A percentile compares a stretch with the other conserved stretches of the same genome.
phyloP scores from a whole-genome alignment of 2,797 vertebrate genomes.

The Gambelia wislizenii region DNA sequence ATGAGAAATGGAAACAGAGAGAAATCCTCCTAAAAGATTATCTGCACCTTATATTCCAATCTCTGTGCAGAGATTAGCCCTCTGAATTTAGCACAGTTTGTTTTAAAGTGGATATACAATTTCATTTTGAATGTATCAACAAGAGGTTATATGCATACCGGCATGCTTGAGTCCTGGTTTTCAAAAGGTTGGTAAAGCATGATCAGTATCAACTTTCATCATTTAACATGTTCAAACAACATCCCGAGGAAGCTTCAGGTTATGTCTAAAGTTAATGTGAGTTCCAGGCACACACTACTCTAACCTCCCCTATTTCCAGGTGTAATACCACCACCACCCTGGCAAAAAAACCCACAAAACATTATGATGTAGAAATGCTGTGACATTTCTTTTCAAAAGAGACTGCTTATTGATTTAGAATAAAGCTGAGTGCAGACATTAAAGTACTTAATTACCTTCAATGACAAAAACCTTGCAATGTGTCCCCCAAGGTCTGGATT shows the following conservation, averaged over 20 bases:
- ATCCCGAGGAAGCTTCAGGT: neutral
- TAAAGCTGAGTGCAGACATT: neutral
- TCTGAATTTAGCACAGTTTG: neutral
- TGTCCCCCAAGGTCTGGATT: neutral
- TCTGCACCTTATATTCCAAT: neutral
- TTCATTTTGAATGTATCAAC: neutral
- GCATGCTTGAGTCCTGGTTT: neutral
- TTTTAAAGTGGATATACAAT: neutral
- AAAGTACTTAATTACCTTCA: slow-evolving; percentile 12
- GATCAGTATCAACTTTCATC: neutral
- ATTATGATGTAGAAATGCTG: neutral
- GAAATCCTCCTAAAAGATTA: too few species aligned
- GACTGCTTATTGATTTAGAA: slow-evolving; percentile 3
- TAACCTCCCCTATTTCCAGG: neutral
- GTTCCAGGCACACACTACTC: neutral
- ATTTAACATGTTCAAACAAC: neutral
- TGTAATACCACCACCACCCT: neutral
- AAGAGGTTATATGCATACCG: neutral
- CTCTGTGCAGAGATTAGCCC: neutral
- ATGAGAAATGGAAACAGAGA: too few species aligned
- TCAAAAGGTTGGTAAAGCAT: neutral
- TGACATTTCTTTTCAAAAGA: neutral
- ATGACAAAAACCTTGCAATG: neutral
- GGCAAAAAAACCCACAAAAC: too few species aligned
- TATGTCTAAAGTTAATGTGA: neutral